Evolutionary conservation across 2,888 invertebrate species (phyloP), one percentile per base, ranked within the genome.

Genomic region (Rhamnusium bicolor): DNA sequence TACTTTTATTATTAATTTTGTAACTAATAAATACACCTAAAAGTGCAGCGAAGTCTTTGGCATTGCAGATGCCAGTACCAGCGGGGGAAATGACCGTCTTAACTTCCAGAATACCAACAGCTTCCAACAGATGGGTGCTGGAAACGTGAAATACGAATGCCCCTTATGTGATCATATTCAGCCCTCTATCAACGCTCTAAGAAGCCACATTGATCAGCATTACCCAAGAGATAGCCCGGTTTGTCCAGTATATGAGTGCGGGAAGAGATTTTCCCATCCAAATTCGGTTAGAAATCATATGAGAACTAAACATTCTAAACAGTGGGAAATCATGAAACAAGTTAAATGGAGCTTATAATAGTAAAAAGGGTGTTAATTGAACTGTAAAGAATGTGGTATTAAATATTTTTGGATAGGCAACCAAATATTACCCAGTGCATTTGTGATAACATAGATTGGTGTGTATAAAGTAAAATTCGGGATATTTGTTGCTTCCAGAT

Each of bases 281-380:
- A 95, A 95, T 89, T 95, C 95, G 72, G 95, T 95, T 80, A 91
- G 95, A 83, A 95, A 95, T 90, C 95, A 95, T 89, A 95, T 95
- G 95, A 90, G 95, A 82, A 91, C 94, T 85, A 95, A 95, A 88
- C 95, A 95, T 88, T 92, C 93, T 60, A 89, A 91, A 80, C 94
- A 95, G 86, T 95, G 95, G 95, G 93, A 94, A 85, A 91, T 92
- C 87, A 95, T 95, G 92, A 95, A 95, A 89, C 93, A 94, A 69
- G 90, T 94, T 78, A 92, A 93, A 85, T 93, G 94, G 94, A 92
- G 92, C 84, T 91, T 85, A 74, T 85, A 82, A 78, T 24, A 58
- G 21, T 61, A 47, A 61, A 61, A 40, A 40, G 19, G 40, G 54
- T 56, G 67, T 54, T 32, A 46, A 46, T 12, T 1, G 10, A 16